Base-by-base conservation (phyloP, 2,888 invertebrate genomes). In the Polia nebulosa region DNA sequence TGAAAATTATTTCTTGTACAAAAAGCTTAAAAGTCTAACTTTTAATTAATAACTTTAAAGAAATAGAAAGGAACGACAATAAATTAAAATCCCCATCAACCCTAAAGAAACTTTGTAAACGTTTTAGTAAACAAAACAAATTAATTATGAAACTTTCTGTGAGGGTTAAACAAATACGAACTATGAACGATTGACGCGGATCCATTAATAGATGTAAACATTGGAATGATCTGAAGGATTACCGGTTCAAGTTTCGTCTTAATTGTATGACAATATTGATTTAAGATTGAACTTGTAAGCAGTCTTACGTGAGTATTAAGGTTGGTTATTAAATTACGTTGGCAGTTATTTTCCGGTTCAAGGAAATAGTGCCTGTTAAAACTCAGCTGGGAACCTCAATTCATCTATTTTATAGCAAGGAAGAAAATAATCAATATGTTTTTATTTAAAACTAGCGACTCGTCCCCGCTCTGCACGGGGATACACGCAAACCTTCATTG, bases 231-330 rank as follows among this genome's bases (percentile, higher is more conserved):
- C 63, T 60, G 45, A 58, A 3, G 51, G 51, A 53, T 36, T 45
- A 47, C 34, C 44, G 20, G 32, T 44, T 58, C 41, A 69, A 45
- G 56, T 67, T 73, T 25, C n/a, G 2, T 27, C 58, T 64, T 63
- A 77, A 83, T 79, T 83, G 58, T 68, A 62, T 47, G 61, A 57
- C 51, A 83, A 83, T 77, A 78, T 83, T 81, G 68, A 69, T 61
- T 57, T 57, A 55, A 56, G 49, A 67, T 49, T 34, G 7, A 52
- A 69, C 41, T 32, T 57, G 53, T 55, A 60, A 71, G 58, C 58
- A 62, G 39, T 61, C 2, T 27, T 27, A n/a, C 17, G 34, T 20
- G 39, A 47, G 61, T 47, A 61, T 47, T 32, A 34, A 62, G 34
- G 17, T 15, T 9, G 13, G n/a, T 36, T 13, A 47, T 53, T 29